Percentiles rank a stretch among this genome's conserved stretches.
These are phyloP conservation scores for Nyctalus aviator DNA, from an alignment of 2,797 vertebrate species.

Conservation along the genomic window DNA sequence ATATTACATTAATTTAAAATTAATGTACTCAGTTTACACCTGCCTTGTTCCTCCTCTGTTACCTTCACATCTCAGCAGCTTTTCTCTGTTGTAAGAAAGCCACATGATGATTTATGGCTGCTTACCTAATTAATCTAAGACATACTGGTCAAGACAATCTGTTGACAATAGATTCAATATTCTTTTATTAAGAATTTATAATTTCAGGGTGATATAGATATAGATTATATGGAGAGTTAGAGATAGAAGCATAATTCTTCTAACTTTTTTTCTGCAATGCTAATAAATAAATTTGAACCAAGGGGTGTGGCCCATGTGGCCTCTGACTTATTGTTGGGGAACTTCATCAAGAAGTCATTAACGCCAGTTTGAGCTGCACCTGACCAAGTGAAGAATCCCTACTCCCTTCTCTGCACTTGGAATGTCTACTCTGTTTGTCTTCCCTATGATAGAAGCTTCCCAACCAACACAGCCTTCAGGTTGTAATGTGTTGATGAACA, in stretches of 20 bases:
- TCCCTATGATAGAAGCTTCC: neutral
- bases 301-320: neutral
- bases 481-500: neutral
- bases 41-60: neutral
- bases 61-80: neutral
- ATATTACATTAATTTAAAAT: neutral
- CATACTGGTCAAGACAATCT: neutral
- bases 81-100: neutral
- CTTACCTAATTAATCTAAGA: neutral
- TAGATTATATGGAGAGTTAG: neutral
- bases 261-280: neutral
- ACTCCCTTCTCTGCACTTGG: neutral
- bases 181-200: neutral
- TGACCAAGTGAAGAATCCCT: neutral
- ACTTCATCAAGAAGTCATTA: neutral
- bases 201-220: neutral
- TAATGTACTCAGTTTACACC: neutral
- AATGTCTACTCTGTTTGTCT: neutral
- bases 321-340: neutral
- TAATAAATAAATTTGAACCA: neutral
- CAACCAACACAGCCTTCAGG: neutral
- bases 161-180: neutral
- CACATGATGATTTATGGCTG: neutral
- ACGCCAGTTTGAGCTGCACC: neutral
- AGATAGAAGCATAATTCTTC: neutral